These are phyloP conservation scores for Phrynosoma blainvillii DNA, from an alignment of 2,113 vertebrate species.

Conservation along the genomic window DNA sequence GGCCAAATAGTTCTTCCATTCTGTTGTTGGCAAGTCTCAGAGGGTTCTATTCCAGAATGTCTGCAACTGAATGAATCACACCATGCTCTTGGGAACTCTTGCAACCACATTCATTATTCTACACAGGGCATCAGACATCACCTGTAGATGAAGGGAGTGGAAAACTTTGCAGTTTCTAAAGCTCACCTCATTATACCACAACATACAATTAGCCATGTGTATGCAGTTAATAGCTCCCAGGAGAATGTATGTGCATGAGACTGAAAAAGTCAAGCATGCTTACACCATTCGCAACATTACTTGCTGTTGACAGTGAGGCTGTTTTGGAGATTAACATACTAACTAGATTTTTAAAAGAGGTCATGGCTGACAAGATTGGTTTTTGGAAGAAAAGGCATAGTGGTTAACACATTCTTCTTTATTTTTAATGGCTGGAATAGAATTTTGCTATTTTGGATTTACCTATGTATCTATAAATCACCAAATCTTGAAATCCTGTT, in stretches of 20 bases:
- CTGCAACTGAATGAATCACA: conserved; percentile 57
- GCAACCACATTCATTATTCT: conserved; percentile 38
- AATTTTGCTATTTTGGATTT: not conserved
- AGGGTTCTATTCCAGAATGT: conserved; percentile 61
- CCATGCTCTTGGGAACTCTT: conserved; percentile 27
- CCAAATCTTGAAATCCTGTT: conserved; percentile 1
- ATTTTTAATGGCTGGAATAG: not conserved
- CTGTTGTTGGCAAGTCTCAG: conserved; percentile 51
- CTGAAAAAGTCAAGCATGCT: not conserved
- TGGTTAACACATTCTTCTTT: not conserved
- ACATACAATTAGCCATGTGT: not conserved
- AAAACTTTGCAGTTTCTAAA: not conserved
- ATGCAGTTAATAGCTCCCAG: not conserved
- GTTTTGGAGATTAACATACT: conserved; percentile 11
- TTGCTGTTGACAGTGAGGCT: conserved; percentile 19
- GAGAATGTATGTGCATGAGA: conserved; percentile 3
- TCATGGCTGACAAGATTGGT: not conserved
- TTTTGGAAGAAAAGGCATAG: not conserved
- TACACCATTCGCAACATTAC: not conserved
- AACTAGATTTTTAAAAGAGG: conserved; percentile 10
- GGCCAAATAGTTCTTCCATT: conserved; percentile 54
- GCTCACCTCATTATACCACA: not conserved
- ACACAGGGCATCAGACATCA: conserved; percentile 52
- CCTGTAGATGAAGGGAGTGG: conserved; percentile 39
- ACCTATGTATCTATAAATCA: not conserved